Base-by-base conservation (phyloP, 2,797 vertebrate genomes). In the Novumbra hubbsi region DNA sequence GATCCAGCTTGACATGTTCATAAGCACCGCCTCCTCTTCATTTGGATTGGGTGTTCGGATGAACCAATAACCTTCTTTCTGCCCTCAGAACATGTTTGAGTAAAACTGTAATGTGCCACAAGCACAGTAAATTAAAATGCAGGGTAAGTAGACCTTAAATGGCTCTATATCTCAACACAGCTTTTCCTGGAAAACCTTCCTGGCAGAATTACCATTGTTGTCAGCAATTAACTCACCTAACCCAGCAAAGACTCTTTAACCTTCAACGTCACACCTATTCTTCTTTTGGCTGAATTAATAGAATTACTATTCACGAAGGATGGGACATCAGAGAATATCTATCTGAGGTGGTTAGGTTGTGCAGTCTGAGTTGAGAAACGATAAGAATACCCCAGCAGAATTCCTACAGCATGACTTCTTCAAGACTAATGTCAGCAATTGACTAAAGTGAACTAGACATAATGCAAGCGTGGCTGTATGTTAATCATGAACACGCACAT, bases 401-500 rank as follows among this genome's bases (percentile, higher is more conserved):
- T 64, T 64, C 27, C 9, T 64, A 27, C 60, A 27, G 60, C 60
- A 63, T 24, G 15, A 64, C 16, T 64, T 64, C 24, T 15, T 64
- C 27, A 15, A 64, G 62, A 64, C 62, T 64, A 32, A 64, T 30
- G 28, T 64, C 24, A 64, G 62, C 28, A 30, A 8, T 24, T 64
- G 28, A 30, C 24, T 63, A 28, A 16, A 64, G 28, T 27, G 5
- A 32, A 64, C 28, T 14, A 60, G 55, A 27, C 28, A 30, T 45
- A 45, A 45, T 64, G 15, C 62, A 30, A 64, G 62, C 62, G 5
- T 64, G 2, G 27, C 24, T 63, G n/a, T 21, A 57, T n/a, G 52
- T 55, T 8, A 55, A 55, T 55, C 28, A 32, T 7, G 16, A 82
- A 82, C 76, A 81, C 73, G 78, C 69, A 80, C 65, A 64, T 55